Percentiles rank a stretch among this genome's conserved stretches.
Evolutionary conservation across 2,888 invertebrate species (phyloP).

Genomic region (Drosophila mayaguana): DNA sequence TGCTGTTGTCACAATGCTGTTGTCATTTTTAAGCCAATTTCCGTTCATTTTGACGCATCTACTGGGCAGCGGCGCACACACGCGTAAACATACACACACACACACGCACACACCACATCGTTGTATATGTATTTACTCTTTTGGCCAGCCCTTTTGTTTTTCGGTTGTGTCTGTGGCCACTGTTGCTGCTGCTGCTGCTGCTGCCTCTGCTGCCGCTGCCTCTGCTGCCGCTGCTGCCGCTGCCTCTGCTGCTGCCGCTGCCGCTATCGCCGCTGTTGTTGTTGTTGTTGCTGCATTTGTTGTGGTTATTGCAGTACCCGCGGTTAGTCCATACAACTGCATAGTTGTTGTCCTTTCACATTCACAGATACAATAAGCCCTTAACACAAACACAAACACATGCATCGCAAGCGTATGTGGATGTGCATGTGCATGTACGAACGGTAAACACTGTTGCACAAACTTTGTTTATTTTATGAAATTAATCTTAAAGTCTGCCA

Average conservation of each 20-base stretch:
- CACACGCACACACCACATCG: slow-evolving; percentile 7
- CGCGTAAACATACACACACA: slow-evolving; percentile 6
- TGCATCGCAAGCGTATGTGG: too few relatives aligned
- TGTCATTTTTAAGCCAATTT: slow-evolving; percentile 82
- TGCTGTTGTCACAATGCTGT: slow-evolving; percentile 47
- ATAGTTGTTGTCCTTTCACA: slow-evolving; percentile 33
- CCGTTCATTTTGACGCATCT: slow-evolving; percentile 81
- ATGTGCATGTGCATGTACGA: slow-evolving; percentile 1
- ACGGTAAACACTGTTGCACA: slow-evolving; percentile 20
- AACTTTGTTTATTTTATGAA: slow-evolving; percentile 25
- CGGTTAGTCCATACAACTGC: slow-evolving; percentile 40
- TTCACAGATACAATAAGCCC: slow-evolving; percentile 20
- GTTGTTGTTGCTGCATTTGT: slow-evolving; percentile 15
- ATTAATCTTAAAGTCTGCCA: slow-evolving; percentile 27
- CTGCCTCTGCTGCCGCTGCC: neutral
- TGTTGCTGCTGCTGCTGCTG: slow-evolving; percentile 20
- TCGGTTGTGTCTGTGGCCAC: slow-evolving; percentile 49
- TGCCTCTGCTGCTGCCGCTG: slow-evolving; percentile 17
- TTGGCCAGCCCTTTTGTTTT: slow-evolving; percentile 51
- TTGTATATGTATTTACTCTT: slow-evolving; percentile 41
- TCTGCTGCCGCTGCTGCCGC: slow-evolving; percentile 7
- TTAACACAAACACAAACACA: slow-evolving; percentile 3
- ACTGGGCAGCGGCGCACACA: slow-evolving; percentile 36
- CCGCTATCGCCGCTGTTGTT: too few relatives aligned
- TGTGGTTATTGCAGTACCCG: slow-evolving; percentile 28